Base-by-base conservation (phyloP, 2,888 invertebrate species). In the Zaprionus obscuricornis region DNA sequence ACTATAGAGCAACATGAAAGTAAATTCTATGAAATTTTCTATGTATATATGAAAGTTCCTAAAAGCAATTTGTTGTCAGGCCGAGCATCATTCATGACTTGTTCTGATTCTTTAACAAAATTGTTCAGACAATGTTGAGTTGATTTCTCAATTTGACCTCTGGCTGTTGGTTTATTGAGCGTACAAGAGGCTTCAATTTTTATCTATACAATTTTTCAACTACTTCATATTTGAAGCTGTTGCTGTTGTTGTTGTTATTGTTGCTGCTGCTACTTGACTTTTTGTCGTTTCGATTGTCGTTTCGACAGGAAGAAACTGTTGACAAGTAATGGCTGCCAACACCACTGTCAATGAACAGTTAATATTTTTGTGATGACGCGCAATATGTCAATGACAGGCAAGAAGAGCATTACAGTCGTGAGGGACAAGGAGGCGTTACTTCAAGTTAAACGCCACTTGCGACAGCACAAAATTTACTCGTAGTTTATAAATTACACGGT, bases 351-450 rank as follows among this genome's bases (percentile, higher is more conserved):
- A 82, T 81, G 67, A 82, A 82, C 82, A 82, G 81, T 87, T 84
- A 71, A 84, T 87, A 85, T 83, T 83, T 85, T 78, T 72, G 62
- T 79, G 86, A 87, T 87, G 85, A 86, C 77, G 75, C 69, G 74
- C 83, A 85, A 88, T 88, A 86, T 86, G 82, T 87, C 87, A 88
- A 69, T 86, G 86, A 83, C 79, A 86, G 72, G 22, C 75, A 17
- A 33, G 7, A 27, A 22, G 31, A 7, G 7, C 11, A 1, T n/a
- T n/a, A n/a, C n/a, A n/a, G n/a, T n/a, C n/a, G n/a, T n/a, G n/a
- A 7, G 24, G 14, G 6, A 10, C 6, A 11, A 17, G 2, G 26
- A 13, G 31, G 20, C 14, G 10, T 10, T 18, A 24, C 6, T 24
- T 8, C 31, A 14, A 34, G 42, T 33, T 34, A 36, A 11, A 17